Base-by-base conservation (phyloP, 2,797 vertebrate genomes). In the Cryptoprocta ferox region DNA sequence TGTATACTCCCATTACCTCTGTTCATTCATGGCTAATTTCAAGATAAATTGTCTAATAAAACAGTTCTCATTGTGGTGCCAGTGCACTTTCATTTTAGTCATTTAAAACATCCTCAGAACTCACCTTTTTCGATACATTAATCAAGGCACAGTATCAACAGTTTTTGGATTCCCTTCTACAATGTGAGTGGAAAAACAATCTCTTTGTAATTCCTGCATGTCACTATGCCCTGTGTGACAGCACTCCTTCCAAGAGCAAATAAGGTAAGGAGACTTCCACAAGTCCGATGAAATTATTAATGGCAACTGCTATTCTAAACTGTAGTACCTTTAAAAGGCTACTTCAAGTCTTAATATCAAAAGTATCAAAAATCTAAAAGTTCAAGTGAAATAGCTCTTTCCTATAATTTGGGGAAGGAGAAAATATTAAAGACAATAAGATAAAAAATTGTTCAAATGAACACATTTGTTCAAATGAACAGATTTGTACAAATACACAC, bases 321-420 rank as follows among this genome's bases (percentile, higher is more conserved):
- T 91, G 21, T 18, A 83, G 21, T 68, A 30, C n/a, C 2, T 78
- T 95, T 65, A 45, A 79, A 83, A 97, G 70, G 24, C 19, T 80
- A 91, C 35, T 95, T 63, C 28, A 59, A 78, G n/a, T 88, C 37
- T 65, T 71, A 39, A 50, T 75, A 48, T 75, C n/a, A 95, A 95
- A 89, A 48, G 0, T 37, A 12, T 13, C 2, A 68, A 90, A 75
- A 73, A 7, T 37, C 70, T 56, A 93, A 63, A 85, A 65, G 56
- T 66, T 56, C 35, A 13, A 56, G 39, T 24, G 18, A 39, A 48
- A 65, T 19, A 71, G 56, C 15, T 71, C 45, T 84, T 85, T 73
- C 96, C 26, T 65, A 48, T 48, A 76, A 65, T 32, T 50, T 13
- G 35, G 6, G 26, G 37, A 71, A 75, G 6, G 71, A 61, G 18